phyloP scores from a whole-genome alignment of 2,113 vertebrate species.

The Microtus pennsylvanicus region DNA sequence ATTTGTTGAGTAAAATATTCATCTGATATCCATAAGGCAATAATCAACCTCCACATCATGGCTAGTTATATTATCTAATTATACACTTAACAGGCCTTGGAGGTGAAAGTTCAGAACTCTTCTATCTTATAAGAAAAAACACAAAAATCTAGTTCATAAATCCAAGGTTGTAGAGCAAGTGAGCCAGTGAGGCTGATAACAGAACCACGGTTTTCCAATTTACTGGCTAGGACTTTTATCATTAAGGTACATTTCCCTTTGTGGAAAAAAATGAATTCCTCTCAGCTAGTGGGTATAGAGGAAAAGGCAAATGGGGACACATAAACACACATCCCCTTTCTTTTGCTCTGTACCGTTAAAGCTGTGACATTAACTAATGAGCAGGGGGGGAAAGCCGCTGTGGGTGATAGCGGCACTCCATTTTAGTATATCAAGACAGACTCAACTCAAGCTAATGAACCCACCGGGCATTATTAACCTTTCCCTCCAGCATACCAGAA shows the following conservation, averaged over 20 bases:
- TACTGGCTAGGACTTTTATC: constrained; percentile 38
- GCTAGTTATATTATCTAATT: constrained; percentile 6
- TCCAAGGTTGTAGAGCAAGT: constrained; percentile 58
- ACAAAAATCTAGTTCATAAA: constrained; percentile 57
- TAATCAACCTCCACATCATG: constrained; percentile 25
- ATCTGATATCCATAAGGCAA: constrained; percentile 9
- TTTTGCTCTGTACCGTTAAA: constrained; percentile 66
- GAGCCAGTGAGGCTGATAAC: constrained; percentile 20
- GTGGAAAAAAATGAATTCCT: constrained; percentile 71
- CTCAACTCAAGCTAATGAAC: constrained; percentile 66
- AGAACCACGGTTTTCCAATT: constrained; percentile 58
- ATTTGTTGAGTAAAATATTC: constrained; percentile 47
- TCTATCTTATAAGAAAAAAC: constrained; percentile 44
- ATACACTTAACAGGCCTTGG: constrained; percentile 32
- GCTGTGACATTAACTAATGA: constrained; percentile 73
- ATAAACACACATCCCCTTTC: constrained; percentile 40
- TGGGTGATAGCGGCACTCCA: constrained; percentile 52
- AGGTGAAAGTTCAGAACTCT: not conserved
- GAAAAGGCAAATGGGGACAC: constrained; percentile 70
- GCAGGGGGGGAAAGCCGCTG: constrained; percentile 30
- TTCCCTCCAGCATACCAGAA: constrained; percentile 41
- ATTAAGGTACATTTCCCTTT: constrained; percentile 51
- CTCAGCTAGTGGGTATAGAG: constrained; percentile 26
- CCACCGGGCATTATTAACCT: constrained; percentile 69
- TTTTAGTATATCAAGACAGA: constrained; percentile 66